Conservation (phyloP, 1,140 invertebrate genomes). For the Drosophila eugracilis region DNA sequence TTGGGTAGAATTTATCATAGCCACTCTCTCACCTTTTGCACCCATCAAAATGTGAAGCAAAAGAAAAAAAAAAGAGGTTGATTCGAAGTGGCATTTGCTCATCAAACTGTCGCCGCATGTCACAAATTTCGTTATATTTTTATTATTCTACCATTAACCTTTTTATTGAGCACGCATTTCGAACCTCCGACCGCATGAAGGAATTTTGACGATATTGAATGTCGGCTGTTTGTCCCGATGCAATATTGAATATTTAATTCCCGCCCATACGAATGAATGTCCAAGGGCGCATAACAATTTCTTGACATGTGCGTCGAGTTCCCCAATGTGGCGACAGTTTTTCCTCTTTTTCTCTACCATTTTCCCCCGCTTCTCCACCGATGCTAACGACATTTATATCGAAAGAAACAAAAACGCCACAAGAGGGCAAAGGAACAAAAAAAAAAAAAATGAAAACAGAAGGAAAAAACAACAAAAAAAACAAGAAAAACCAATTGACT, state of each 20-base stretch:
- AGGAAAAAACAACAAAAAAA: conserved; percentile 2
- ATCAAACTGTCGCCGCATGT: conserved; percentile 44
- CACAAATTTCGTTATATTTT: conserved; percentile 56
- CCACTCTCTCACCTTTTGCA: conserved; percentile 7
- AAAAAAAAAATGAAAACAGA: conserved; percentile 37
- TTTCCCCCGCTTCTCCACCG: conserved; percentile 13
- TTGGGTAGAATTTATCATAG: not conserved
- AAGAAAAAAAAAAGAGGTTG: too few relatives aligned
- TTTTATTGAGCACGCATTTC: conserved; percentile 67
- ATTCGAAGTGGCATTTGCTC: conserved; percentile 29
- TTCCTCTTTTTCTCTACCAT: not conserved
- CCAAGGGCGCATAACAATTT: conserved; percentile 63
- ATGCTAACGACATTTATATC: conserved; percentile 42
- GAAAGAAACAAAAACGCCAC: conserved; percentile 38
- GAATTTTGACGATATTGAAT: conserved; percentile 75
- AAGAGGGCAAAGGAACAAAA: conserved; percentile 24
- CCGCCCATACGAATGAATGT: conserved; percentile 44
- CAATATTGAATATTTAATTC: conserved; percentile 82
- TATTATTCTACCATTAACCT: conserved; percentile 74
- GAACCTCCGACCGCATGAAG: conserved; percentile 30
- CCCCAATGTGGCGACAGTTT: conserved; percentile 46
- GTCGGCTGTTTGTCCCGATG: conserved; percentile 42
- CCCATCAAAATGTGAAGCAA: not conserved
- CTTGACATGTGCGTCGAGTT: conserved; percentile 53
- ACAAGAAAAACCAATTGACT: conserved; percentile 75